Evolutionary conservation across 2,888 invertebrate species (phyloP).

Genomic region (Mechanitis messenoides): DNA sequence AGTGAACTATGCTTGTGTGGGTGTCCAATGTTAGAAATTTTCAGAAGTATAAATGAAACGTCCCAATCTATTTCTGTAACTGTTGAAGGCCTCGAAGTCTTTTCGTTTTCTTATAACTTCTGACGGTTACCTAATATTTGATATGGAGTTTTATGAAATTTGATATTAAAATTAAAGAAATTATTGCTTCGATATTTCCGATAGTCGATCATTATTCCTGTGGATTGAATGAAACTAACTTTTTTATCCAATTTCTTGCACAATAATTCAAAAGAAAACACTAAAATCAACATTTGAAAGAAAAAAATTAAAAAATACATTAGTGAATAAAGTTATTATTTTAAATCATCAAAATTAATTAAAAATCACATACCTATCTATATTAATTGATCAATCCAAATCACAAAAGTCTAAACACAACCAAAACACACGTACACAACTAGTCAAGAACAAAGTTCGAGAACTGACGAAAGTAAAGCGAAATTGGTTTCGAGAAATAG

Average conservation of each 20-base stretch:
- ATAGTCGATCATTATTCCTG: not conserved
- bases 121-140: constrained; percentile 58
- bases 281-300: too few relatives aligned
- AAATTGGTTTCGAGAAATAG: constrained; percentile 65
- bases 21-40: constrained; percentile 67
- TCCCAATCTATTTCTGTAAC: constrained; percentile 68
- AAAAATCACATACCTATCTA: constrained; percentile 39
- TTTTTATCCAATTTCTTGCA: too few relatives aligned
- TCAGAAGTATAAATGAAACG: constrained; percentile 71
- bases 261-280: too few relatives aligned
- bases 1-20: constrained; percentile 63
- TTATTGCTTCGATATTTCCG: not conserved
- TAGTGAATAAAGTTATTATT: too few relatives aligned
- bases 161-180: not conserved
- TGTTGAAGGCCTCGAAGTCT: constrained; percentile 62
- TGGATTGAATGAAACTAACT: too few relatives aligned
- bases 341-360: constrained; percentile 9
- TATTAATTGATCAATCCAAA: constrained; percentile 53
- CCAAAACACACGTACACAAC: constrained; percentile 56
- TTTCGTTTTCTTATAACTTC: constrained; percentile 52
- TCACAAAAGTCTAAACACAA: constrained; percentile 44
- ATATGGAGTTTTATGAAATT: constrained; percentile 29
- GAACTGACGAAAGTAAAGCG: constrained; percentile 59
- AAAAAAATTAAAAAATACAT: too few relatives aligned
- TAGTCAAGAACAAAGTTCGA: constrained; percentile 46